Conservation (phyloP, 1,140 invertebrate genomes). For the Aphelenchoides avenae region DNA sequence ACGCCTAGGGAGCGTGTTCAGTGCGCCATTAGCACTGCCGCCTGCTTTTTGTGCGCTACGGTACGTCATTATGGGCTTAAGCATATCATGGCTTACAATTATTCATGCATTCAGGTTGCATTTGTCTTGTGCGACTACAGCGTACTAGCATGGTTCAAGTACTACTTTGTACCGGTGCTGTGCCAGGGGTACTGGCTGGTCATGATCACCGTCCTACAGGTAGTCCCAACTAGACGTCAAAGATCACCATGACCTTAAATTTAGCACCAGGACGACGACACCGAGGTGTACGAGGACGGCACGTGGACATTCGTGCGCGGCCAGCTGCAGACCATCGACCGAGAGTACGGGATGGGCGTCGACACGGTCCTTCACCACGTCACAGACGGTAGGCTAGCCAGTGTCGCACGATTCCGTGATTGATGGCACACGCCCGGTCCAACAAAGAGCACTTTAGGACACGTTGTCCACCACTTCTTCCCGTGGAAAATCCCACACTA, state of each 20-base stretch:
- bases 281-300: slow-evolving; percentile 61
- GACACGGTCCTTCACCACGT: slow-evolving; percentile 61
- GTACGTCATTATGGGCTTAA: slow-evolving; percentile 33
- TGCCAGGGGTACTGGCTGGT: slow-evolving; percentile 56
- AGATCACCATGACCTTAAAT: too few relatives aligned
- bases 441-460: slow-evolving; percentile 38
- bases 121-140: slow-evolving; percentile 47
- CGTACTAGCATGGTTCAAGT: slow-evolving; percentile 54
- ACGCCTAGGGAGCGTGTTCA: slow-evolving; percentile 50
- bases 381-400: slow-evolving; percentile 59
- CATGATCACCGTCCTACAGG: slow-evolving; percentile 62
- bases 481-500: slow-evolving; percentile 62
- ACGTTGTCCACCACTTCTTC: slow-evolving; percentile 63
- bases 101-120: slow-evolving; percentile 50
- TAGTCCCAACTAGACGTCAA: too few relatives aligned
- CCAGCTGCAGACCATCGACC: slow-evolving; percentile 61
- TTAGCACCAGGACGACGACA: slow-evolving; percentile 60
- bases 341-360: slow-evolving; percentile 61
- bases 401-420: too few relatives aligned
- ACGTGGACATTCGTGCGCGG: slow-evolving; percentile 61
- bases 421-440: too few relatives aligned
- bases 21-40: slow-evolving; percentile 43
- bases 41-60: slow-evolving; percentile 37
- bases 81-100: slow-evolving; percentile 21
- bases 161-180: slow-evolving; percentile 60